Evolutionary conservation across 1,140 invertebrate genomes (phyloP).

Genomic region (Aphelenchoides fujianensis): DNA sequence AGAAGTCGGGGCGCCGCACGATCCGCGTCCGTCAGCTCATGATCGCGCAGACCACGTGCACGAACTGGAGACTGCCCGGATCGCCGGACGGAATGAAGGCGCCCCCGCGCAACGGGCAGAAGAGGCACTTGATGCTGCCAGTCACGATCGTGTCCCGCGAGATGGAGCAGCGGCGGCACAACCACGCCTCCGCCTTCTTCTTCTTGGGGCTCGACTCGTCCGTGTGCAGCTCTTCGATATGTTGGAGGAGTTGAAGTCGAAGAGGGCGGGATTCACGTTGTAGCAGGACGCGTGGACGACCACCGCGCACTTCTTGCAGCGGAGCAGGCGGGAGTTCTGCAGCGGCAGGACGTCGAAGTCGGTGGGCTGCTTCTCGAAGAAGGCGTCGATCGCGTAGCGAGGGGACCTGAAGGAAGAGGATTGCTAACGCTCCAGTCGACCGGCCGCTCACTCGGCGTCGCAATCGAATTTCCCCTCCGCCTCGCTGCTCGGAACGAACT

Average conservation of each 20-base stretch:
- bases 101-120: constrained; percentile 46
- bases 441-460: background rate
- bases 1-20: background rate
- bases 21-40: constrained; percentile 30
- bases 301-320: constrained; percentile 31
- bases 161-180: constrained; percentile 30
- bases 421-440: too few relatives aligned
- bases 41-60: constrained; percentile 47
- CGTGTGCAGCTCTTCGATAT: background rate
- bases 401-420: background rate
- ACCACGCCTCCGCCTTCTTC: constrained; percentile 19
- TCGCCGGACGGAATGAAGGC: constrained; percentile 34
- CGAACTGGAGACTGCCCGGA: constrained; percentile 25
- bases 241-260: constrained; percentile 16
- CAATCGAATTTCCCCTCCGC: background rate
- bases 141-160: constrained; percentile 20
- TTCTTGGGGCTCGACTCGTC: constrained; percentile 8
- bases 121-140: constrained; percentile 5
- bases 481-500: constrained; percentile 29
- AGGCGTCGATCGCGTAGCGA: constrained; percentile 1
- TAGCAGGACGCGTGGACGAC: constrained; percentile 40
- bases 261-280: background rate
- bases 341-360: constrained; percentile 2
- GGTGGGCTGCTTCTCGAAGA: constrained; percentile 14
- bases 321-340: constrained; percentile 20